These are phyloP conservation scores for Augochlorella aurata DNA, from an alignment of 2,888 invertebrate genomes.

Conservation along the genomic window DNA sequence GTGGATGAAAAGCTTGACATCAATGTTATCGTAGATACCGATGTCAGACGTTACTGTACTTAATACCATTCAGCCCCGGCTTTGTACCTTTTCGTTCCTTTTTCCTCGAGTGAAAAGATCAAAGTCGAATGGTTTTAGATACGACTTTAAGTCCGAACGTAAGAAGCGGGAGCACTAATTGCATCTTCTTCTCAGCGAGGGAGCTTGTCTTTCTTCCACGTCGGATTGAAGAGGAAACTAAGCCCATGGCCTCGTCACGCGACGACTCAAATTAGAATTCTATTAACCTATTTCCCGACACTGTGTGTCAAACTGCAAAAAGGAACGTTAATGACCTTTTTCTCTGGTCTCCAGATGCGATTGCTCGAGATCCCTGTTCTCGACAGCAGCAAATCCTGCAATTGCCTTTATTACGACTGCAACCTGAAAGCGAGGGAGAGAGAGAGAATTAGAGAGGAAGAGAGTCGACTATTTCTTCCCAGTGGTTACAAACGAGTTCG, in stretches of 20 bases:
- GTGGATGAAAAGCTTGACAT: not conserved
- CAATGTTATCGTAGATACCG: not conserved
- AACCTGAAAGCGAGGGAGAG: not conserved
- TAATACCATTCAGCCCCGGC: not conserved
- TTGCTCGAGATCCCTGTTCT: slow-evolving; percentile 44
- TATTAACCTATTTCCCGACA: slow-evolving; percentile 61
- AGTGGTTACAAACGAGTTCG: not conserved
- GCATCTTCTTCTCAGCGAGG: slow-evolving; percentile 48
- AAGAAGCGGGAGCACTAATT: slow-evolving; percentile 61
- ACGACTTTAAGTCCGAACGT: slow-evolving; percentile 57
- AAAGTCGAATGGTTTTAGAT: slow-evolving; percentile 64
- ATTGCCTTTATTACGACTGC: slow-evolving; percentile 30
- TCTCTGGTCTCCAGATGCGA: not conserved
- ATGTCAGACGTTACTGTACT: not conserved
- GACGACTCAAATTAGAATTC: slow-evolving; percentile 61
- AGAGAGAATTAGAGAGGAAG: not conserved
- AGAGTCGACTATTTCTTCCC: slow-evolving; percentile 49
- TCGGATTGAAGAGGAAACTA: slow-evolving; percentile 17
- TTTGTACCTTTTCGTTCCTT: slow-evolving; percentile 20
- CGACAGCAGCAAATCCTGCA: slow-evolving; percentile 22
- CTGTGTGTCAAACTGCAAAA: slow-evolving; percentile 51
- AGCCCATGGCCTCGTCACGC: slow-evolving; percentile 36
- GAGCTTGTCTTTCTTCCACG: slow-evolving; percentile 8
- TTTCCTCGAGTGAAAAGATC: slow-evolving; percentile 42
- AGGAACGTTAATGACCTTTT: slow-evolving; percentile 51